Conservation (phyloP, 1,140 invertebrate species). For the Magallana gigas region DNA sequence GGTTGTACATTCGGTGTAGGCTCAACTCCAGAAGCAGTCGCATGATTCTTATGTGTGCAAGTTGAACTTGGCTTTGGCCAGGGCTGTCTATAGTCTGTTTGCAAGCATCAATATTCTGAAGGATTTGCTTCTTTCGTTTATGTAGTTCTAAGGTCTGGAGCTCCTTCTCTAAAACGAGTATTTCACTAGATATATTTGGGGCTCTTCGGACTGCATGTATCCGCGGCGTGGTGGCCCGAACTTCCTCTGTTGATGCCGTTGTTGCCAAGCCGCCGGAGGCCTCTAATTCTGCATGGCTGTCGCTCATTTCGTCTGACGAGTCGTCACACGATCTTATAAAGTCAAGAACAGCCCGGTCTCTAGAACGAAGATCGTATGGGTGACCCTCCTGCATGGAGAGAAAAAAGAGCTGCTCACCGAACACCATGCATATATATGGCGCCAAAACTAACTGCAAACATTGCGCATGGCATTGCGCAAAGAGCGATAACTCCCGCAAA, state of each 20-base stretch:
- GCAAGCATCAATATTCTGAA: not conserved
- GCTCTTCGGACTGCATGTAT: not conserved
- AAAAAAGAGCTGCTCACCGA: not conserved
- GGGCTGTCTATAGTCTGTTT: conserved; percentile 15
- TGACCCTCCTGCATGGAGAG: not conserved
- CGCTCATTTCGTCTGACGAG: conserved; percentile 8
- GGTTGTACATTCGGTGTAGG: not conserved
- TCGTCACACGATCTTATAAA: not conserved
- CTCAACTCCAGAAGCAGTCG: not conserved
- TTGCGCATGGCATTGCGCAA: not conserved
- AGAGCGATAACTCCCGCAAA: not conserved
- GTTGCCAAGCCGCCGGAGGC: not conserved
- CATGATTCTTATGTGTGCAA: not conserved
- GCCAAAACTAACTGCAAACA: not conserved
- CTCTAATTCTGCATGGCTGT: not conserved
- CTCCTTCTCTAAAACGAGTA: not conserved
- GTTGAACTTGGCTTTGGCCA: not conserved
- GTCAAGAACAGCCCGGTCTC: not conserved
- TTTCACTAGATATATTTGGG: not conserved
- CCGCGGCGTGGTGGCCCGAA: not conserved
- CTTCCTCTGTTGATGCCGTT: not conserved
- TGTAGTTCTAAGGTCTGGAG: not conserved
- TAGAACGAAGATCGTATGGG: not conserved
- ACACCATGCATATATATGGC: not conserved
- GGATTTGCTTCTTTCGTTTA: not conserved